Evolutionary conservation across 2,888 invertebrate genomes (phyloP), one percentile per base, ranked within the genome.

Genomic region (Acholoe squamosa): DNA sequence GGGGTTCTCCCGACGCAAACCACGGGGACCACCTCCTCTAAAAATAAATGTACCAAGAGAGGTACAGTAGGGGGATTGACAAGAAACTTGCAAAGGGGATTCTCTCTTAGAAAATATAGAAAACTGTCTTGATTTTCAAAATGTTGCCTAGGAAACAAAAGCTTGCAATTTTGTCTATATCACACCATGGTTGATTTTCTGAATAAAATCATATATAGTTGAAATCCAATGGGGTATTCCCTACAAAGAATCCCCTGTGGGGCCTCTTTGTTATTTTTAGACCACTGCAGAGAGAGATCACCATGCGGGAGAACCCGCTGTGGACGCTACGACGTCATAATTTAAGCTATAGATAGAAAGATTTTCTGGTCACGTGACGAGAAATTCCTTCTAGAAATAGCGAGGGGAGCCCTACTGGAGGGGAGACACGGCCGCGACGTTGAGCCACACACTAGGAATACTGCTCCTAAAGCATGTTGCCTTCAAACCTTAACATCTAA

Each of bases 321-420:
- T 54, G 28, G 52, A 25, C 0, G 31, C 31, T 19, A 22, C 28
- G 52, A 86, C 86, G 86, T 86, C 86, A 86, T 86, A 86, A 54
- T 54, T 5, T 34, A 28, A 25, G 86, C 86, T 56, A 86, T 28
- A 56, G 28, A 12, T 86, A 86, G 52, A 28, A 54, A 31, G 31
- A 86, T 86, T 86, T 86, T 31, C 86, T 86, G 86, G 86, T 86
- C 86, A 86, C 86, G 86, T 86, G 86, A 56, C 28, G 86, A 86
- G 86, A 86, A 86, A 86, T 86, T 86, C 86, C 86, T 86, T 86
- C 86, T 86, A 54, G 86, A 86, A 86, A 86, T 86, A 86, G 86
- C 86, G 86, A 31, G 86, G 86, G 86, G 28, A 56, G 56, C 25
- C 86, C 86, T 52, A 25, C 28, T 28, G 10, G 52, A 19, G 28